These are phyloP conservation scores for Chaetorhynchus papuensis DNA, from an alignment of 2,113 vertebrate genomes.

Conservation along the genomic window DNA sequence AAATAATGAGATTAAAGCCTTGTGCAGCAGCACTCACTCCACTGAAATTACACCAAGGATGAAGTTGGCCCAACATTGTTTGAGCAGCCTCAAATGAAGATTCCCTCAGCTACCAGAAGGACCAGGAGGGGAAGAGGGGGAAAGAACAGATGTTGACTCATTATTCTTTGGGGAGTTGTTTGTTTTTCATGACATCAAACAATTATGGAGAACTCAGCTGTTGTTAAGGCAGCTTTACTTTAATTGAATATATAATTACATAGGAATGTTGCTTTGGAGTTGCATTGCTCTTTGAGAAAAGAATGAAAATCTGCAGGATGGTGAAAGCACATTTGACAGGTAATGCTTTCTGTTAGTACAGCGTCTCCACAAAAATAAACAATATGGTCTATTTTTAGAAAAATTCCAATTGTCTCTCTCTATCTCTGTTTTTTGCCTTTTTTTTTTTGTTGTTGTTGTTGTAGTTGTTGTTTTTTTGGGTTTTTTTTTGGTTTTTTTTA, in stretches of 20 bases:
- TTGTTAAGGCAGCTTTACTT: conserved; percentile 15
- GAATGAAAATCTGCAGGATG: neutral
- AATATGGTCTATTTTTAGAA: neutral
- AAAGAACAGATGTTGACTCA: conserved; percentile 8
- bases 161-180: conserved; percentile 15
- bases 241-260: conserved; percentile 29
- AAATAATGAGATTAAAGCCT: neutral
- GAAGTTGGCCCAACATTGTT: neutral
- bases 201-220: neutral
- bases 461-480: no score
- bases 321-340: neutral
- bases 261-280: neutral
- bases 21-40: neutral
- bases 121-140: neutral
- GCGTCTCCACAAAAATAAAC: neutral
- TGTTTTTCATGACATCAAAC: conserved; percentile 7
- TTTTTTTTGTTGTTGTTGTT: no score
- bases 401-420: neutral
- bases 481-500: no score
- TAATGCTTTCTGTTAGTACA: neutral
- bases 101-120: neutral
- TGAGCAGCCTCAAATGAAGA: neutral
- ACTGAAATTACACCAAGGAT: neutral
- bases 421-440: no score
- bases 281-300: neutral